These are phyloP conservation scores for Callipepla californica DNA, from an alignment of 2,113 vertebrate genomes.

Conservation along the genomic window DNA sequence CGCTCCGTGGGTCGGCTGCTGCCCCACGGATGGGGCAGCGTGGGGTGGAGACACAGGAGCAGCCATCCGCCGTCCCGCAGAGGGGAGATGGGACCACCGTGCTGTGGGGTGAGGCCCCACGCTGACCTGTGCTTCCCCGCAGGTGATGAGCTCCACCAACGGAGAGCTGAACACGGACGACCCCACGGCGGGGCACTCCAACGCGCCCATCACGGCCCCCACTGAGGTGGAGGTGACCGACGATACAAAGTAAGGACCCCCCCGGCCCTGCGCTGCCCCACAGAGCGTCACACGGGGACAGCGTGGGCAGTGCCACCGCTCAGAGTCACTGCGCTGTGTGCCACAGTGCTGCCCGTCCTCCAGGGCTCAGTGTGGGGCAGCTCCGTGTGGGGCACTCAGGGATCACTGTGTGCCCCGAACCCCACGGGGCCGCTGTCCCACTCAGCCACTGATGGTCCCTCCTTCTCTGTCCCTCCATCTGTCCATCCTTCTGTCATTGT, in stretches of 20 bases:
- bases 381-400: accelerated
- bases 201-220: constrained; percentile 95
- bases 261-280: not conserved
- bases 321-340: accelerated
- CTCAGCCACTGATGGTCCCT: no score
- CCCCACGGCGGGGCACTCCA: constrained; percentile 95
- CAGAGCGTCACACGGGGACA: not conserved
- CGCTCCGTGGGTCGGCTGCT: no score
- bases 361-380: no score
- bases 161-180: constrained; percentile 97
- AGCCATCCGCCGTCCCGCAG: not conserved
- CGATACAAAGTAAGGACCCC: constrained; percentile 91
- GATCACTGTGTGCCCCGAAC: accelerated
- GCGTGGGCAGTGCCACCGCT: accelerated
- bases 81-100: not conserved
- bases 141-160: constrained; percentile 98
- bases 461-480: no score
- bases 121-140: accelerated
- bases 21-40: no score
- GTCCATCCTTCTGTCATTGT: no score
- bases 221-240: constrained; percentile 95
- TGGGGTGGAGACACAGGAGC: no score
- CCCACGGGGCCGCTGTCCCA: accelerated
- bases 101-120: accelerated
- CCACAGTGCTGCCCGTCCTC: accelerated